Conservation (phyloP, 2,797 vertebrate species). For the Diceros bicornis region DNA sequence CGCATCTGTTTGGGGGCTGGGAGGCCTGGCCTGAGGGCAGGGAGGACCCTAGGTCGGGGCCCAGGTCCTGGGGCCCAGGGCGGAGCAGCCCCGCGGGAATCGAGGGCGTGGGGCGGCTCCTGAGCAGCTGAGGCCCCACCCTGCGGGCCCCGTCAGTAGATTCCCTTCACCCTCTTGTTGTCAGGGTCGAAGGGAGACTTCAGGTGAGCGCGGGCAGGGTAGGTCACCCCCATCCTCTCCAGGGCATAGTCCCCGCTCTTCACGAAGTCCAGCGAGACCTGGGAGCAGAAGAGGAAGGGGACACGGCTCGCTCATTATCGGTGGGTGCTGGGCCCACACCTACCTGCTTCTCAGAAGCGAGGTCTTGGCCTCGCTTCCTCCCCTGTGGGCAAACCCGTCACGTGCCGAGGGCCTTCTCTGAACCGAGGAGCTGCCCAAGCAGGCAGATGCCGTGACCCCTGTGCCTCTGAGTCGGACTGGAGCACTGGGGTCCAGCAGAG, state of each 20-base stretch:
- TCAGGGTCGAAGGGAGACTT: constrained; percentile 96
- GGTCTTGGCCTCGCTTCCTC: fast-evolving
- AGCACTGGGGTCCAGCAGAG: background rate
- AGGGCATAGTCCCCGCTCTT: constrained; percentile 93
- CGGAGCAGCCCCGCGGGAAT: fast-evolving
- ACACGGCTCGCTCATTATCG: fast-evolving
- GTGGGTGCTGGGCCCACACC: fast-evolving
- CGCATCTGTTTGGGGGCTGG: background rate
- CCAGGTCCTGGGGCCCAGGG: background rate
- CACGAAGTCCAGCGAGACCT: constrained; percentile 95
- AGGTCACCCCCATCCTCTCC: constrained; percentile 96
- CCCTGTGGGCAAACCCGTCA: fast-evolving
- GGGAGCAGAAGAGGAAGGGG: background rate
- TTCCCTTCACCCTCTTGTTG: constrained; percentile 95
- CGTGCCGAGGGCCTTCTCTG: background rate
- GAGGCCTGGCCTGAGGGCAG: background rate
- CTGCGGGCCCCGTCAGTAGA: constrained; percentile 88
- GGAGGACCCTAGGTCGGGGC: background rate
- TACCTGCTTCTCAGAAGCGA: background rate
- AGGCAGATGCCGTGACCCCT: fast-evolving
- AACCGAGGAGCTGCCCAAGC: fast-evolving
- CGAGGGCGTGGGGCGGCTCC: fast-evolving
- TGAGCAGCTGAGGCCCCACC: fast-evolving
- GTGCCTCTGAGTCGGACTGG: fast-evolving
- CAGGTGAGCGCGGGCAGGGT: constrained; percentile 94